Conservation (phyloP, 2,113 vertebrate species). For the Microcebus lehilahytsara region DNA sequence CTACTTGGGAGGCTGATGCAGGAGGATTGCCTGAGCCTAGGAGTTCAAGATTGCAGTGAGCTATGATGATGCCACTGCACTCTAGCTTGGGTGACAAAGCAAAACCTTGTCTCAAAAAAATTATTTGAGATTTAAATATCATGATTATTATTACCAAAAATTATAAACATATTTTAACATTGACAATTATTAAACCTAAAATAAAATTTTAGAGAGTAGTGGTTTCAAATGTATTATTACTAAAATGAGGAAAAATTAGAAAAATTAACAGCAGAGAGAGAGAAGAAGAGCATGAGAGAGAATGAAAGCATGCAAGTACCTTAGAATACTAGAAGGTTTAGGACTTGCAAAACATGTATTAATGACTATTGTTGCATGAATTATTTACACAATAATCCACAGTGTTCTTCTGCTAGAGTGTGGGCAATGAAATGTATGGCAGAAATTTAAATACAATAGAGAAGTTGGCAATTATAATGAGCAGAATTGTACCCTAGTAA, state of each 20-base stretch:
- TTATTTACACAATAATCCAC: neutral
- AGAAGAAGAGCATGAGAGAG: neutral
- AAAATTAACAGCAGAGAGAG: neutral
- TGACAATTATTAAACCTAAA: slow-evolving; percentile 41
- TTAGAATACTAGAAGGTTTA: neutral
- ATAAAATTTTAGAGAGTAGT: slow-evolving; percentile 20
- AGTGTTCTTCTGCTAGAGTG: neutral
- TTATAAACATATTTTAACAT: neutral
- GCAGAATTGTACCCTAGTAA: neutral
- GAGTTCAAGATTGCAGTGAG: no score
- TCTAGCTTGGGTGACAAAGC: no score
- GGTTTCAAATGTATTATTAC: neutral
- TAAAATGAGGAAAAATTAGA: slow-evolving; percentile 4
- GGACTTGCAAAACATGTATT: neutral
- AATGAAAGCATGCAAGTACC: no score
- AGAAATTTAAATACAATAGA: neutral
- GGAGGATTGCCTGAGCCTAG: no score
- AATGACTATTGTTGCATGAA: neutral
- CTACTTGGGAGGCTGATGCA: no score
- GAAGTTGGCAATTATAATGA: neutral
- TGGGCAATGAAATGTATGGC: neutral
- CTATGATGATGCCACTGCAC: no score
- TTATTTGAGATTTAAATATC: neutral
- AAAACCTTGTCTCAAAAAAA: neutral
- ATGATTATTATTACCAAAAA: slow-evolving; percentile 41